Evolutionary conservation across 2,888 invertebrate genomes (phyloP).

Genomic region (Clusia tigrina): DNA sequence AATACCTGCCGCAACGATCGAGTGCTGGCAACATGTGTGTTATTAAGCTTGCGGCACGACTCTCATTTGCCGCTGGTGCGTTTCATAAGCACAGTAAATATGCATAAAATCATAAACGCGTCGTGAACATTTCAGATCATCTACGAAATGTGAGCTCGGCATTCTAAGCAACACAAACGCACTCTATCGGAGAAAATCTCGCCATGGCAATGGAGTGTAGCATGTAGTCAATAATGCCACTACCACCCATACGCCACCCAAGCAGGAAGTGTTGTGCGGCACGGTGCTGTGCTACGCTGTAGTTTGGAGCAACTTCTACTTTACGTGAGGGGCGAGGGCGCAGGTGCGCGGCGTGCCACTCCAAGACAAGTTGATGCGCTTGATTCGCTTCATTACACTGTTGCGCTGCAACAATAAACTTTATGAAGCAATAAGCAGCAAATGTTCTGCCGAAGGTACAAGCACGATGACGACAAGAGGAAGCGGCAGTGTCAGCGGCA

Average conservation of each 20-base stretch:
- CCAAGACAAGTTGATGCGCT: too few species aligned
- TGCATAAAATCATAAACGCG: not conserved
- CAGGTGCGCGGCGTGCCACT: too few species aligned
- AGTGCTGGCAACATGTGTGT: not conserved
- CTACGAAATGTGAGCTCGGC: slow-evolving; percentile 1
- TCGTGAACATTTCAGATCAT: slow-evolving; percentile 4
- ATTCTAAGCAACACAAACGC: not conserved
- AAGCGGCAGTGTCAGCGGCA: slow-evolving; percentile 8
- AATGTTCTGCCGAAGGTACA: not conserved
- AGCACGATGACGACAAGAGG: not conserved
- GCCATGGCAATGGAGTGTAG: not conserved
- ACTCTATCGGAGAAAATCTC: not conserved
- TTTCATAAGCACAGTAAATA: too few species aligned
- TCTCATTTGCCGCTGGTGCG: too few species aligned
- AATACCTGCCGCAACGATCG: too few species aligned
- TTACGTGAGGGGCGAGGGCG: too few species aligned
- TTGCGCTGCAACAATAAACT: slow-evolving; percentile 42
- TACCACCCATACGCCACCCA: slow-evolving; percentile 40
- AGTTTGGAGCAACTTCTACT: slow-evolving; percentile 31
- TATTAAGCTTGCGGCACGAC: not conserved
- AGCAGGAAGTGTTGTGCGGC: slow-evolving; percentile 50
- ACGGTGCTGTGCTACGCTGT: too few species aligned
- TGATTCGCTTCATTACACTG: not conserved
- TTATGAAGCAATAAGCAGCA: slow-evolving; percentile 40
- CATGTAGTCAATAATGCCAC: not conserved